These are phyloP conservation scores for Galeruca laticollis DNA, from an alignment of 2,888 invertebrate species.

Conservation along the genomic window DNA sequence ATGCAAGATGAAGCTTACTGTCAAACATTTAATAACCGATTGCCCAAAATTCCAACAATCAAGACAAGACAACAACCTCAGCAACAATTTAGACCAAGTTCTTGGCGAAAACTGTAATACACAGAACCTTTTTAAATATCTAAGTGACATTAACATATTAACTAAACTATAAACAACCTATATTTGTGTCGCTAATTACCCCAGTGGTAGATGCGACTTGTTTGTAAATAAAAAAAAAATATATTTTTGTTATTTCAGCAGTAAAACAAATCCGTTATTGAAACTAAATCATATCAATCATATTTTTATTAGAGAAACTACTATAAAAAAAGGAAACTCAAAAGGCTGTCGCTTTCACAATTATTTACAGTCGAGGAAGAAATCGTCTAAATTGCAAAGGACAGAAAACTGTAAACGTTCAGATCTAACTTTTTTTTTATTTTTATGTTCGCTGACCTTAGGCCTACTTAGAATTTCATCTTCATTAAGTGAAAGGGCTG, in stretches of 20 bases:
- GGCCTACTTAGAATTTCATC: conserved; percentile 27
- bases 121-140: no score
- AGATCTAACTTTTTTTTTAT: conserved; percentile 24
- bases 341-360: neutral
- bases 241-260: neutral
- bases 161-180: no score
- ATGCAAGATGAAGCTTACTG: no score
- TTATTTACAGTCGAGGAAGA: neutral
- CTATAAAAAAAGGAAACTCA: neutral
- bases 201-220: no score
- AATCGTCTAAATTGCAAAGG: neutral
- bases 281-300: conserved; percentile 2
- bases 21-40: no score
- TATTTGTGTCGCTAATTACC: no score
- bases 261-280: neutral
- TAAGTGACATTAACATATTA: no score
- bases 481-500: conserved; percentile 16
- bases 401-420: conserved; percentile 2
- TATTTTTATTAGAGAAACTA: neutral
- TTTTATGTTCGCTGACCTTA: conserved; percentile 21
- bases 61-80: no score
- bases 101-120: no score
- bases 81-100: no score
- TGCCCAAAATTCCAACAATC: no score
- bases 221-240: no score